These are phyloP conservation scores for Andricus grossulariae DNA, from an alignment of 1,140 invertebrate species.

Conservation along the genomic window DNA sequence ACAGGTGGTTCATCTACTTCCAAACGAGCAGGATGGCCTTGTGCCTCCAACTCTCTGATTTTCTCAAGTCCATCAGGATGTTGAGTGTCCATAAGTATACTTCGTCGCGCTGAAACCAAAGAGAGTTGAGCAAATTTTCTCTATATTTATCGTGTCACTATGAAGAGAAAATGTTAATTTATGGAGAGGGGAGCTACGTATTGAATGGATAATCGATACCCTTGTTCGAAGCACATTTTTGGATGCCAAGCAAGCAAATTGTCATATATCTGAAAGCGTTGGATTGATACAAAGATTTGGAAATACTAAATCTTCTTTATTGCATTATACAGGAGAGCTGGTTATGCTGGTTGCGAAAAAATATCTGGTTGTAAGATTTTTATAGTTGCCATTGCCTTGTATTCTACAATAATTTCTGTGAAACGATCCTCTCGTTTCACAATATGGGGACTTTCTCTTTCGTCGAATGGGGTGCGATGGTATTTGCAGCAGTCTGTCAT, in stretches of 20 bases:
- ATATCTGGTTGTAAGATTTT: conserved; percentile 34
- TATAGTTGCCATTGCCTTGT: conserved; percentile 44
- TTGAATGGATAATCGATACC: conserved; percentile 2
- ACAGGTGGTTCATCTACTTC: conserved; percentile 88
- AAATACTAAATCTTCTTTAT: conserved; percentile 16
- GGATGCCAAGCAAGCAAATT: background rate
- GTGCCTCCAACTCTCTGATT: conserved; percentile 91
- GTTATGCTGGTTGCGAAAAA: background rate
- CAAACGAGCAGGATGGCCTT: conserved; percentile 84
- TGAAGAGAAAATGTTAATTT: background rate
- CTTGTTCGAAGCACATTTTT: background rate
- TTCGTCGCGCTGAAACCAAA: conserved; percentile 81
- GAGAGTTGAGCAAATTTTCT: conserved; percentile 27
- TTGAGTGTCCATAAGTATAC: conserved; percentile 92
- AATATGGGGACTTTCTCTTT: conserved; percentile 14
- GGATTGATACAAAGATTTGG: background rate
- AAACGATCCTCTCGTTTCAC: conserved; percentile 47
- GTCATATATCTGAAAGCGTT: background rate
- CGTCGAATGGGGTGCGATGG: background rate
- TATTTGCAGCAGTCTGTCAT: conserved; percentile 19
- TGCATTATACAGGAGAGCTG: background rate
- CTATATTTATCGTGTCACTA: background rate
- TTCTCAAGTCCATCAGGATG: conserved; percentile 95
- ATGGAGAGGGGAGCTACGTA: background rate
- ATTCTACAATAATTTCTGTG: conserved; percentile 52